Percentiles rank a stretch among this genome's conserved stretches.
These are phyloP conservation scores for Pachydiplax longipennis DNA, from an alignment of 2,888 invertebrate species.

Conservation along the genomic window DNA sequence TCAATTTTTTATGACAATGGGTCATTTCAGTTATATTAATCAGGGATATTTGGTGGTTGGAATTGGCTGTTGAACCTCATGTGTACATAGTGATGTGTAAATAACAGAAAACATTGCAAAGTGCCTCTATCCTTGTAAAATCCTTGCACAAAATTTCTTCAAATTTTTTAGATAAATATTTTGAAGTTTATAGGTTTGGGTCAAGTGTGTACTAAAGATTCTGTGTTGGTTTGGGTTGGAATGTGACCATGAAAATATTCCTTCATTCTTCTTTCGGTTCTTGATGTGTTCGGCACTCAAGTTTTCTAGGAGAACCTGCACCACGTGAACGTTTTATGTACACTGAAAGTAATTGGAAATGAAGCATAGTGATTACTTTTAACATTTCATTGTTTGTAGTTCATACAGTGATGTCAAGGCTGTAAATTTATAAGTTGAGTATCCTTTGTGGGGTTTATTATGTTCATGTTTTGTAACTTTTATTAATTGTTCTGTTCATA, in stretches of 20 bases:
- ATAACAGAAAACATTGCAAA: conserved; percentile 31
- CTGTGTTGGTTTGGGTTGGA: no score
- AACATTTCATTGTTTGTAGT: not conserved
- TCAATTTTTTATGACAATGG: no score
- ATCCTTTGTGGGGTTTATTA: not conserved
- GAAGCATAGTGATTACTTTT: not conserved
- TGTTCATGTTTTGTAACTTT: not conserved
- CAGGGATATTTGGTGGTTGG: not conserved
- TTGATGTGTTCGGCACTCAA: not conserved
- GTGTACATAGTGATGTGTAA: conserved; percentile 27
- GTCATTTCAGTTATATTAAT: not conserved
- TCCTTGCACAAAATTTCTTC: not conserved
- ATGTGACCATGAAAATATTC: no score
- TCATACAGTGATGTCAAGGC: not conserved
- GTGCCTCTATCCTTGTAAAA: conserved; percentile 15
- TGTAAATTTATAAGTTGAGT: not conserved
- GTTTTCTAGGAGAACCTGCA: not conserved
- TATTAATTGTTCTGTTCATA: not conserved
- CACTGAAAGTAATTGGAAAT: not conserved
- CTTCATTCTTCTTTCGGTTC: no score
- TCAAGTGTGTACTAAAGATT: no score
- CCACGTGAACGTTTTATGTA: not conserved
- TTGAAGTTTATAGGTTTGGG: not conserved
- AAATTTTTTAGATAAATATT: not conserved
- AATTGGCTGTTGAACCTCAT: conserved; percentile 3